Evolutionary conservation across 2,113 vertebrate species (phyloP), one percentile per base, ranked within the genome.

Genomic region (Eolophus roseicapilla): DNA sequence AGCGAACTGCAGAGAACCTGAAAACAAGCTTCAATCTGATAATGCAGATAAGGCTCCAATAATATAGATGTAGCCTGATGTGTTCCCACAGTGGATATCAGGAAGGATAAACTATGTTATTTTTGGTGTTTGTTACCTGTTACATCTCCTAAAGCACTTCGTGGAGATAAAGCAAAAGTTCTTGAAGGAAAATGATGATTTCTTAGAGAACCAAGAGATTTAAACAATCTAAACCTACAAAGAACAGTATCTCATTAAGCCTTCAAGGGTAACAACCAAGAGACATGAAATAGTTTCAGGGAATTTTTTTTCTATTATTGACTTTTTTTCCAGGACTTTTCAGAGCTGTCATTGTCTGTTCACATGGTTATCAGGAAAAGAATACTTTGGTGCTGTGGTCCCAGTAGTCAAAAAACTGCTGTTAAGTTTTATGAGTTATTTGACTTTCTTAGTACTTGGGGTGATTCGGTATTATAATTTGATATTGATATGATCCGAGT

Each of bases 21-120:
- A 63, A 92, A 81, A 70, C 31, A 6, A 23, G 10, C 47, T 81
- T 18, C 20, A 89, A 21, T 28, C 43, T 41, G 46, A 46, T 46
- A 53, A 76, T 29, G 10, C 24, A 67, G n/a, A 18, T 67, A 13
- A 62, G 33, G 18, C 25, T 52, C 11, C 35, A 69, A 2, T 57
- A 64, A 57, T 9, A 52, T 1, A 62, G 33, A 49, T 8, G 13
- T n/a, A 43, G n/a, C 24, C 37, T 75, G 21, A 24, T 44, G 6
- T 41, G 27, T 35, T 88, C 21, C 37, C 28, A 25, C 11, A 50
- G 24, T 10, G 6, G 25, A 18, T 57, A 31, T 28, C 0, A 0
- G 3, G 28, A 35, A 65, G 35, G 16, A 41, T 24, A 73, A 93
- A 7, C 24, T 11, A 44, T 31, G 29, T 70, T 62, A 29, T 31